Evolutionary conservation across 2,113 vertebrate species (phyloP), one percentile per base, ranked within the genome.

Genomic region (Tyrannus savana): DNA sequence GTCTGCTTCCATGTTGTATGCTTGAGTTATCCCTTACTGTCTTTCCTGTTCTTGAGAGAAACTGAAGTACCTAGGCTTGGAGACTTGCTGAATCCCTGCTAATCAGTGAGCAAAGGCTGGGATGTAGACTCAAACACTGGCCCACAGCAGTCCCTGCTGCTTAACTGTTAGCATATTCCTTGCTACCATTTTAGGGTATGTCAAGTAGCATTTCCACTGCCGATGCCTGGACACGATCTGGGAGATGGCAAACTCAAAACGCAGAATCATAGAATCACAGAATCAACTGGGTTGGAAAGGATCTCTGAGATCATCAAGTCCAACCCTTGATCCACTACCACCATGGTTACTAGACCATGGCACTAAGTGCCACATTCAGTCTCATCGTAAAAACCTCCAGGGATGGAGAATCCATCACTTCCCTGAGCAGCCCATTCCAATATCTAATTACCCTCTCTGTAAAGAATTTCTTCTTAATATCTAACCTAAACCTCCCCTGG

Each of bases 161-260:
- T 53, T 56, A 49, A 33, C 30, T 15, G 8, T 35, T 60, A 8
- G 4, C 6, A 0, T 46, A 6, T 69, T 62, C 12, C 49, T 12
- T 44, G 41, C 4, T 27, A 21, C 0, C 0, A 0, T 25, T 87
- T 67, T 35, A 46, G 66, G 14, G 8, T 6, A 23, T 28, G 35
- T 5, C 16, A 73, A 1, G 39, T 30, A 15, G 6, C 17, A 37
- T 69, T 96, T 30, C 47, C 42, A 19, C 6, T 33, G n/a, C 33
- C 39, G 39, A 10, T 67, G 35, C 39, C 37, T 44, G 69, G 56
- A 35, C 7, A 0, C 5, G 24, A 17, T 27, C 30, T 83, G 49
- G 74, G 28, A 46, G 41, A 22, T 17, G 30, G 27, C 30, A 68
- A 85, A 74, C 25, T 10, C 9, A 35, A 21, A 46, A 25, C 24